Base-by-base conservation (phyloP, 2,888 invertebrate genomes). In the Phoenoteleia sp. region DNA sequence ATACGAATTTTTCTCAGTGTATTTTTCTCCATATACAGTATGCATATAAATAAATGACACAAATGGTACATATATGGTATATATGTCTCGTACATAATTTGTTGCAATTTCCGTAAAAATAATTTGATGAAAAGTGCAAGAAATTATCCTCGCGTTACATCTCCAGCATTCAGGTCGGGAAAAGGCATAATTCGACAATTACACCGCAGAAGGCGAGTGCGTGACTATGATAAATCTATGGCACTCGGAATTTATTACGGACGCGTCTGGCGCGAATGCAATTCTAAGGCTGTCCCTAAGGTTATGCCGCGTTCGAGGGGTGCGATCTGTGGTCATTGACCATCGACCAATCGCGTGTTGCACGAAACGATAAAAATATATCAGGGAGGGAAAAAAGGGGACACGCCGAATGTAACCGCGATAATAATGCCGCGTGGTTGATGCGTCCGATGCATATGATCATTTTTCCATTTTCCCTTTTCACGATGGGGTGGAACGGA, bases 171-270 rank as follows among this genome's bases (percentile, higher is more conserved):
- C 17, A 17, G 54, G 19, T 42, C 58, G 47, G 7, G 64, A 71
- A 76, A 58, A 76, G 54, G 85, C 89, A 88, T 88, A 90, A 91
- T 90, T 81, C 88, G 86, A 83, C 90, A 90, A 92, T 92, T 92
- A 92, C 89, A 66, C 82, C 86, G 84, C 86, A 86, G 79, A 84
- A 84, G 87, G 85, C 72, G 84, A 91, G 88, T 89, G 90, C 90
- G 91, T 91, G 92, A 92, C 92, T 91, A 90, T 92, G 92, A 92
- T 92, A 92, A 92, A 92, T 93, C 89, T 90, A 90, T 72, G 89
- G 88, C 87, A 71, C 81, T 85, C 79, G 84, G 88, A 89, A 91
- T 92, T 91, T 91, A 92, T 92, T 89, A 90, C 84, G 52, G 23
- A 42, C 87, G 83, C 87, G 89, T 76, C 87, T 90, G 90, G 87